phyloP scores from a whole-genome alignment of 1,140 invertebrate genomes.

The Scaptomyza montana region DNA sequence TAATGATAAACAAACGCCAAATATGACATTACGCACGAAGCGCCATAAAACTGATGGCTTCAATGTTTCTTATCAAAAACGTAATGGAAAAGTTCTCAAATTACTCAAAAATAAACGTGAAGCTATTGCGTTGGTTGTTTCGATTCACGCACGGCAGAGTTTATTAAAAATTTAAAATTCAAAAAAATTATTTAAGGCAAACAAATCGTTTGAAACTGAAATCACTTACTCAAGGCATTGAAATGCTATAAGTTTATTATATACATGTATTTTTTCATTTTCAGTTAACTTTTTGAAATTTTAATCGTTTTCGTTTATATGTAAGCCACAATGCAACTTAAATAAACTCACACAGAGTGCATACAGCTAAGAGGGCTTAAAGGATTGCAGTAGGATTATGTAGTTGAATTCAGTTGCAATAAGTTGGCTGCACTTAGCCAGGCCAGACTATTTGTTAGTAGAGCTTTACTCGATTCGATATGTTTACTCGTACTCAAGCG shows the following conservation, averaged over 20 bases:
- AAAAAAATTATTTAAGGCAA: too few relatives aligned
- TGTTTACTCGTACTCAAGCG: background rate
- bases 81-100: conserved; percentile 18
- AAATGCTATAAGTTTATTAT: too few relatives aligned
- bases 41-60: background rate
- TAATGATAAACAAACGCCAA: background rate
- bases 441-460: background rate
- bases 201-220: too few relatives aligned
- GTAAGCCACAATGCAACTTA: too few relatives aligned
- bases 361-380: background rate
- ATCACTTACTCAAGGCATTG: too few relatives aligned
- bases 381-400: background rate
- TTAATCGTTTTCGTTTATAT: too few relatives aligned
- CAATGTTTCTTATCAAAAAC: conserved; percentile 20
- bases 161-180: too few relatives aligned
- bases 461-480: background rate
- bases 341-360: background rate
- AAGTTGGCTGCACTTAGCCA: too few relatives aligned
- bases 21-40: background rate
- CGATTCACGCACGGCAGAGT: too few relatives aligned
- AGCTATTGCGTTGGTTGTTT: too few relatives aligned
- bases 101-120: background rate
- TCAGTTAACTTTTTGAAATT: too few relatives aligned
- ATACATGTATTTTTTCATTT: too few relatives aligned
- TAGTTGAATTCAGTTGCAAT: background rate